These are phyloP conservation scores for Xenopus laevis DNA, from an alignment of 2,113 vertebrate species.

Conservation along the genomic window DNA sequence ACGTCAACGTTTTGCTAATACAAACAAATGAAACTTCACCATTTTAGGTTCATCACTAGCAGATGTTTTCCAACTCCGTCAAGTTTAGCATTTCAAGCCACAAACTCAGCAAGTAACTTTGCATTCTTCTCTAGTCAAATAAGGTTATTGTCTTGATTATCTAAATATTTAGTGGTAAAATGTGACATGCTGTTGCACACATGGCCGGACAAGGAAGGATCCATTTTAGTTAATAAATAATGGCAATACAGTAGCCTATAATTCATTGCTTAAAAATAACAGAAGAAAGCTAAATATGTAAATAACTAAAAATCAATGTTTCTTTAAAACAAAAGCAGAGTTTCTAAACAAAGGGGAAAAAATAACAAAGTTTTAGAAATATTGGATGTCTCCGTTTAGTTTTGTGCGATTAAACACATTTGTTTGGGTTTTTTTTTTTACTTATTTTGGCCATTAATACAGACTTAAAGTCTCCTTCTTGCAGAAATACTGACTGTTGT, in stretches of 20 bases:
- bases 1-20: too few relatives aligned
- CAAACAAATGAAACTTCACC: too few relatives aligned
- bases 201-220: constrained; percentile 53
- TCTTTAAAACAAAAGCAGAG: constrained; percentile 49
- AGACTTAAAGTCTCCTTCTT: constrained; percentile 68
- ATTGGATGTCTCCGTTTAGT: constrained; percentile 63
- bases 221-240: constrained; percentile 47
- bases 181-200: constrained; percentile 47
- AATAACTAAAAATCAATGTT: constrained; percentile 58
- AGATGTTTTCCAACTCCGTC: constrained; percentile 58
- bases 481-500: constrained; percentile 68
- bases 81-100: constrained; percentile 56
- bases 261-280: constrained; percentile 51
- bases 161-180: constrained; percentile 74
- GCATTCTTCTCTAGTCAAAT: constrained; percentile 70
- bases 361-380: constrained; percentile 47
- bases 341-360: constrained; percentile 50
- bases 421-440: constrained; percentile 68
- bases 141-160: constrained; percentile 67
- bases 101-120: constrained; percentile 60
- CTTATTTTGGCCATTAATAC: constrained; percentile 80
- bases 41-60: constrained; percentile 47
- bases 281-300: constrained; percentile 63
- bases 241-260: constrained; percentile 52
- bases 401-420: constrained; percentile 61